Base-by-base conservation (phyloP, 2,888 invertebrate species). In the Thyatira batis region DNA sequence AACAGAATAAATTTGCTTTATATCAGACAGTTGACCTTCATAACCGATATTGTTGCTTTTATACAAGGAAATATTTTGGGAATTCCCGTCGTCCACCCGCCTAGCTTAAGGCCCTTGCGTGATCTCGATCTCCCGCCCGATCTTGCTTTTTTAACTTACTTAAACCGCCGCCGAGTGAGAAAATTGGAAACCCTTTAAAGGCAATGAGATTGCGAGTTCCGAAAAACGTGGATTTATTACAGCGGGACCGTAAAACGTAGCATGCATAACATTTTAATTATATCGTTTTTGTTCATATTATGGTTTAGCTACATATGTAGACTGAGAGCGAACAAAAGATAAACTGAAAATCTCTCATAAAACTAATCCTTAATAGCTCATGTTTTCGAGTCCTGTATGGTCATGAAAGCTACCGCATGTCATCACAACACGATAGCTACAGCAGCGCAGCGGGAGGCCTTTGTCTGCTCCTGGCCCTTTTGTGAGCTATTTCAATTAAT, bases 1-100 rank as follows among this genome's bases (percentile, higher is more conserved):
- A 87, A 87, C 87, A 84, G 90, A 89, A 92, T 91, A 91, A 90
- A 90, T 91, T 91, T 88, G 82, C 87, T 88, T 87, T 89, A 89
- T 89, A 85, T 78, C 80, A 82, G 76, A 80, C 84, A 78, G 84
- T 84, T 89, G 91, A 90, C 90, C 91, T 90, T 88, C 89, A 82
- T 86, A 87, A 82, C 85, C 85, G 80, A 89, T 91, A 89, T 90
- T 88, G 89, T 86, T 82, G 82, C 80, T 74, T 78, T 80, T 80
- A 79, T 82, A 84, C 79, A 78, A 80, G 84, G 78, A 85, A 85
- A 86, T 82, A 82, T 84, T 84, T 83, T 73, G 74, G 67, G 78
- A 82, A 80, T 82, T 78, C 69, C 67, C 71, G 57, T 64, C 78
- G 70, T 77, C 75, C 79, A 70, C 76, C 73, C 76, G 66, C 73